These are phyloP conservation scores for Geococcyx californianus DNA, from an alignment of 2,113 vertebrate genomes.

Conservation along the genomic window DNA sequence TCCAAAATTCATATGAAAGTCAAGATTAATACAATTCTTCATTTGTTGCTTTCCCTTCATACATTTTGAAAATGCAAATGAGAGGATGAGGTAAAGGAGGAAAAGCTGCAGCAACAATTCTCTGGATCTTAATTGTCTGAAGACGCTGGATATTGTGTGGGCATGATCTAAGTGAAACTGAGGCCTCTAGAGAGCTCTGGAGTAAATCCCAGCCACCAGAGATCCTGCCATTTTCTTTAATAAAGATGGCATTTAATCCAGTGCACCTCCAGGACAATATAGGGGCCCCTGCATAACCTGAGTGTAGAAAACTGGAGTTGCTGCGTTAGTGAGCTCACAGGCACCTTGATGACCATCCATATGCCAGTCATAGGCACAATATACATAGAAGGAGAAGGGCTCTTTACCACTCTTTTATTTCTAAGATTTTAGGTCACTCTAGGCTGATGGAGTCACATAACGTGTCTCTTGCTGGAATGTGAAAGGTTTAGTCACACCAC, in stretches of 20 bases:
- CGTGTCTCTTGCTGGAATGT: neutral
- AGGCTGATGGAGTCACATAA: neutral
- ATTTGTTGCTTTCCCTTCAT: neutral
- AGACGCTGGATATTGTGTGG: neutral
- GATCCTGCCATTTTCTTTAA: neutral
- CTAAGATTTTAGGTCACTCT: neutral
- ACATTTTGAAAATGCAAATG: neutral
- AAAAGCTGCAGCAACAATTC: neutral
- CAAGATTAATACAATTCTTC: neutral
- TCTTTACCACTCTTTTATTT: neutral
- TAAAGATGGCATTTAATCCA: neutral
- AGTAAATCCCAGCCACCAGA: neutral
- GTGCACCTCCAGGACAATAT: neutral
- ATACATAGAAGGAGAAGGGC: neutral
- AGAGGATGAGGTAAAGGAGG: neutral
- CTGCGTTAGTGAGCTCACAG: neutral
- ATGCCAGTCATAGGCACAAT: neutral
- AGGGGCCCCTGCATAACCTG: neutral
- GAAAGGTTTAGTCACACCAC: constrained; percentile 7
- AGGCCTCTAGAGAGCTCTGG: neutral
- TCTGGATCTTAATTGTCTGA: neutral
- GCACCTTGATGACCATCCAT: neutral
- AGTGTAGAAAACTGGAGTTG: neutral
- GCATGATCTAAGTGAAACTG: neutral
- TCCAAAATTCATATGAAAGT: neutral